These are phyloP conservation scores for Chaetura pelagica DNA, from an alignment of 2,113 vertebrate genomes.

Conservation along the genomic window DNA sequence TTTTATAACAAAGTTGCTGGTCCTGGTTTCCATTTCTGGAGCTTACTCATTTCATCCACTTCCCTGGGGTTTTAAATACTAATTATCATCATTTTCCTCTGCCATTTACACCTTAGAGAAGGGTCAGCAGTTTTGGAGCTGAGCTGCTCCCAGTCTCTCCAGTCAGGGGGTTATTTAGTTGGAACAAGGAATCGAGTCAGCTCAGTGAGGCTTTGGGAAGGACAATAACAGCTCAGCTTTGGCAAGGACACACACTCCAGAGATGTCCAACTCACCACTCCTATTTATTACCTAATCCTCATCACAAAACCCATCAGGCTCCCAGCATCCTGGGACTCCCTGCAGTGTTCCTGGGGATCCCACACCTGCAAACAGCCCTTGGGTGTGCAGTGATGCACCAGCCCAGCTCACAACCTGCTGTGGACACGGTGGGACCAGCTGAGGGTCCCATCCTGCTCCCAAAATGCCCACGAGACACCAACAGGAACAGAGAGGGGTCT, in stretches of 20 bases:
- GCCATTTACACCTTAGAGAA: background rate
- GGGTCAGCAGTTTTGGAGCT: background rate
- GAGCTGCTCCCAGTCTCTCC: background rate
- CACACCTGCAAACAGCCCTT: background rate
- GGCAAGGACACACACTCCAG: rapidly evolving
- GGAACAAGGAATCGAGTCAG: background rate
- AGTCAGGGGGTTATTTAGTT: background rate
- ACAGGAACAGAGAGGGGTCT: background rate
- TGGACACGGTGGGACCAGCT: background rate
- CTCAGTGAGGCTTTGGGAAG: background rate
- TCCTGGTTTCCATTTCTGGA: background rate
- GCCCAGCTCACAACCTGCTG: background rate
- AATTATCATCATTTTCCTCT: background rate
- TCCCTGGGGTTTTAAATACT: background rate
- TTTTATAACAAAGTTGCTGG: background rate
- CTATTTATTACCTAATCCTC: background rate
- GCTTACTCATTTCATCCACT: background rate
- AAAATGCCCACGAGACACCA: rapidly evolving
- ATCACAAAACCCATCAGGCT: rapidly evolving
- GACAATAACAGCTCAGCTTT: background rate
- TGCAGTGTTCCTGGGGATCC: rapidly evolving
- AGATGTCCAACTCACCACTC: rapidly evolving
- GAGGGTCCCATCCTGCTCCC: background rate
- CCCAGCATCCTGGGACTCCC: background rate
- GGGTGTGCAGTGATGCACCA: rapidly evolving